Evolutionary conservation across 1,140 invertebrate genomes (phyloP).

Genomic region (Ostrea edulis): DNA sequence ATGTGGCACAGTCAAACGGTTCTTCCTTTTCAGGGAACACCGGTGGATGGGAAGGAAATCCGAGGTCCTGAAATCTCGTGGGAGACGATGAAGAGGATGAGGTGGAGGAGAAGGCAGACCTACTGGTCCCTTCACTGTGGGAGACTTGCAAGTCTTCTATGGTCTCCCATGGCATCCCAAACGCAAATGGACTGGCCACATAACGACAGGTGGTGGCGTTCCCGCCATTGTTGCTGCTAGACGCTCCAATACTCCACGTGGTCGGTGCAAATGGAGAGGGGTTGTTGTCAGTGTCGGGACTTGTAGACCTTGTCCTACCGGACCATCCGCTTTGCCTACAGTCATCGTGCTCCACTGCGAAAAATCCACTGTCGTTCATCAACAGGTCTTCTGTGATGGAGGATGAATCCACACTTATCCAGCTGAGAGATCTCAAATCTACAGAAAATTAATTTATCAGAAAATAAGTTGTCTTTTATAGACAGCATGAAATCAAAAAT

Average conservation of each 20-base stretch:
- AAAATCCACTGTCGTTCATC: background rate
- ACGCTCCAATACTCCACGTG: background rate
- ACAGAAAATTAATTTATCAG: background rate
- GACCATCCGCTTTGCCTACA: background rate
- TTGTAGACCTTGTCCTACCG: background rate
- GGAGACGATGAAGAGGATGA: background rate
- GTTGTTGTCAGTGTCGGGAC: background rate
- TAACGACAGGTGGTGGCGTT: background rate
- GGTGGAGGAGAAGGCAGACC: background rate
- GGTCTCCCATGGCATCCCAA: background rate
- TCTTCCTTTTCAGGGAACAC: background rate
- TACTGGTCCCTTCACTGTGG: background rate
- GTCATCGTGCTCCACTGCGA: background rate
- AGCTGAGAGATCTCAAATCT: background rate
- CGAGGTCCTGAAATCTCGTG: background rate
- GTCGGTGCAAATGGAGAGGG: background rate
- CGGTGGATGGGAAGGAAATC: background rate
- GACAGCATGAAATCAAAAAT: background rate
- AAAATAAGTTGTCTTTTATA: no score
- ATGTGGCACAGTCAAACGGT: background rate
- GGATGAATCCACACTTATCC: background rate
- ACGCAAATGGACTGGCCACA: background rate
- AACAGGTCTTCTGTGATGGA: background rate
- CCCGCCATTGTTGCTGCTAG: background rate
- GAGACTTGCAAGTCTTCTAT: background rate